Evolutionary conservation across 2,888 invertebrate genomes (phyloP), one percentile per base, ranked within the genome.

Genomic region (Caenorhabditis becei): DNA sequence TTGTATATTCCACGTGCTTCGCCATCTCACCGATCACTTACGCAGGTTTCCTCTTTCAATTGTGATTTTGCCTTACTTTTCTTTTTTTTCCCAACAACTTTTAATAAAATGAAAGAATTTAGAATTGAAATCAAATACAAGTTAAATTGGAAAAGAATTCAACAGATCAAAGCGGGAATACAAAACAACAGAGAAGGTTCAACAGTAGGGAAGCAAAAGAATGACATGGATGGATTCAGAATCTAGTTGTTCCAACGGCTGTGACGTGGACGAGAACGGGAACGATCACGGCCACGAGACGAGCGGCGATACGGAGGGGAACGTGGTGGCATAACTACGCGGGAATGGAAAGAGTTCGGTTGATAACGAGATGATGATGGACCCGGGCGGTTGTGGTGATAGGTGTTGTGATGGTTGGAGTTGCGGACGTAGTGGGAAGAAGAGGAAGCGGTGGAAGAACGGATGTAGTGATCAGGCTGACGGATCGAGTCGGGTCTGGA

Each of bases 21-120:
- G 28, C 54, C 35, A 20, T 20, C 37, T 35, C 28, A 35, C 59
- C 37, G 37, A 41, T 59, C 41, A 37, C 35, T 23, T 59, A 56
- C 56, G 59, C 59, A 44, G 59, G 51, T 51, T 24, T 37, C 28
- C 37, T 24, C n/a, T n/a, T n/a, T n/a, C n/a, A n/a, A n/a, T 67
- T 67, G 67, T 67, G 56, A 67, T 67, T 56, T 67, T 67, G 56
- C 56, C 54, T 59, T 59, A 28, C 3, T 41, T 41, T 14, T 41
- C 16, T 14, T 14, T 14, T 41, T 14, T 14, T 14, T 14, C 41
- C 10, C 32, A 32, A 32, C 32, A 32, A 10, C 41, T 41, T 41
- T 41, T 41, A 41, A 41, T 41, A 41, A 41, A 11, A 41, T 10
- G 10, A 32, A 41, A 11, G 2, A 41, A 41, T 14, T 41, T 41